A percentile compares a stretch with the other conserved stretches of the same genome.
Evolutionary conservation across 1,140 invertebrate species (phyloP).

Genomic region (Rhagoletis pomonella): DNA sequence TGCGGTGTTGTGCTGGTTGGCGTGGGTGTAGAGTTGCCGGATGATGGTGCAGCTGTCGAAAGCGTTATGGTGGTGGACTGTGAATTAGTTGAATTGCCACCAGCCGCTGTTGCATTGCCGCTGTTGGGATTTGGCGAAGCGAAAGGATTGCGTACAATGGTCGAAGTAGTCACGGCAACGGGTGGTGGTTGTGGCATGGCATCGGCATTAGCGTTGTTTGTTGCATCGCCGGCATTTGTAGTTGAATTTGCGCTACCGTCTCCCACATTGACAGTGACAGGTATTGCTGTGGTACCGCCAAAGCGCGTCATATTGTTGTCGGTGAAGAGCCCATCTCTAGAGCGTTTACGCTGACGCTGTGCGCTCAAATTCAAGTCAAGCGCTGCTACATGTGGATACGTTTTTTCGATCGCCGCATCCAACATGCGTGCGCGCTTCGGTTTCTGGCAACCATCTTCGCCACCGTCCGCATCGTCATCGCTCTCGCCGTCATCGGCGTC

Average conservation of each 20-base stretch:
- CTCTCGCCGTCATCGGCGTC: constrained; percentile 68
- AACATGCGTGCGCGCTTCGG: constrained; percentile 63
- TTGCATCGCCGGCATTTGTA: background rate
- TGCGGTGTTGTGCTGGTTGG: constrained; percentile 43
- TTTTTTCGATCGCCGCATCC: constrained; percentile 58
- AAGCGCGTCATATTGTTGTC: constrained; percentile 3
- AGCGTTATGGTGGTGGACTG: constrained; percentile 52
- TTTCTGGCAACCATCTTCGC: constrained; percentile 62
- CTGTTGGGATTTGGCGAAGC: constrained; percentile 69
- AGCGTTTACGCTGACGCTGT: constrained; percentile 65
- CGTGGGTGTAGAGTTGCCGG: background rate
- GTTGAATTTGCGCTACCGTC: background rate
- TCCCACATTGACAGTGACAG: background rate
- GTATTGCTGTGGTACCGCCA: background rate
- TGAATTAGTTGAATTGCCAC: constrained; percentile 13
- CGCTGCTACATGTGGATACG: constrained; percentile 41
- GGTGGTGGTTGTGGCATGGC: constrained; percentile 58
- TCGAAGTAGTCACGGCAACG: constrained; percentile 70
- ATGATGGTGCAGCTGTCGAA: constrained; percentile 13
- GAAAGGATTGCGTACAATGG: constrained; percentile 71
- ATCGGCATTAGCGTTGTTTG: background rate
- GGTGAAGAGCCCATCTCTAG: constrained; percentile 66
- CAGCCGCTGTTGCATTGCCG: background rate
- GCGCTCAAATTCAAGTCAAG: constrained; percentile 58
- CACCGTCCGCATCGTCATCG: constrained; percentile 13